A percentile compares a stretch with the other conserved stretches of the same genome.
These are phyloP conservation scores for Cirrhinus mrigala DNA, from an alignment of 2,797 vertebrate genomes.

Conservation along the genomic window DNA sequence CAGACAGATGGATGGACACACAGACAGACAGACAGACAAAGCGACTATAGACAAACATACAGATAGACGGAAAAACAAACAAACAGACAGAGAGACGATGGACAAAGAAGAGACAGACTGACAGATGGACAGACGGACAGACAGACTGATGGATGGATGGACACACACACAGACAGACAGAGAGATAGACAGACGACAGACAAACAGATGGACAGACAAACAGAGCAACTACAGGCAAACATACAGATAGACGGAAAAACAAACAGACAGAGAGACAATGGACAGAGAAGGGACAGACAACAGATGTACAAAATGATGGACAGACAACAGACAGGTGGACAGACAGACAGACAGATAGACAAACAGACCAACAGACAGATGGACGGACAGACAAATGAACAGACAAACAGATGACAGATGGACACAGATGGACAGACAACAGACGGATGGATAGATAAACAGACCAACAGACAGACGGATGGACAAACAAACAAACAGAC, in stretches of 20 bases:
- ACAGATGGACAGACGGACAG: fast-evolving
- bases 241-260: background rate
- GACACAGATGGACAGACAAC: fast-evolving
- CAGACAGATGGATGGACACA: background rate
- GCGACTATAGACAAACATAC: too few relatives aligned
- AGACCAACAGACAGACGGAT: background rate
- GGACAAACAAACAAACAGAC: background rate
- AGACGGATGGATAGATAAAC: too few relatives aligned
- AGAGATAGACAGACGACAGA: background rate
- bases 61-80: background rate
- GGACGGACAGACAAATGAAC: background rate
- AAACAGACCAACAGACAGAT: background rate
- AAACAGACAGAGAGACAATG: too few relatives aligned
- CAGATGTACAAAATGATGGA: background rate
- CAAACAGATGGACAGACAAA: background rate
- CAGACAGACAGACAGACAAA: background rate
- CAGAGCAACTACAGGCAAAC: background rate
- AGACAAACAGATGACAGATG: background rate
- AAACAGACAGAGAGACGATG: background rate
- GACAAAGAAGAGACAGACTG: too few relatives aligned
- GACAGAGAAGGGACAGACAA: fast-evolving
- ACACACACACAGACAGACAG: fast-evolving
- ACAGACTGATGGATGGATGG: fast-evolving
- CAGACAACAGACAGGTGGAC: fast-evolving
- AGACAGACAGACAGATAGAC: background rate